Conservation (phyloP, 2,113 vertebrate genomes). For the Peromyscus polionotus region DNA sequence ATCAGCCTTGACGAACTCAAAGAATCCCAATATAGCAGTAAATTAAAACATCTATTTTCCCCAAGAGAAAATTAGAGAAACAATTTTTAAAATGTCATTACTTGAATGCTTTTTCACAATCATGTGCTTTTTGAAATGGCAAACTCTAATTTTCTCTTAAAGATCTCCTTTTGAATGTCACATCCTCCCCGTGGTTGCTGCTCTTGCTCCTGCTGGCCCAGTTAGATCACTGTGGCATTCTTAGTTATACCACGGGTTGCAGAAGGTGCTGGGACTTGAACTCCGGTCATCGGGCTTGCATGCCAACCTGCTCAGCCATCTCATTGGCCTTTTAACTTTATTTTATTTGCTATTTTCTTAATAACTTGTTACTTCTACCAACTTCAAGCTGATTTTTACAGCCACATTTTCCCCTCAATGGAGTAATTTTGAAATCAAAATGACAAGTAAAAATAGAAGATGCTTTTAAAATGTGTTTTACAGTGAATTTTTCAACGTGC, state of each 20-base stretch:
- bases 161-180: background rate
- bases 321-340: background rate
- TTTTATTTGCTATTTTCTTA: background rate
- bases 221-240: background rate
- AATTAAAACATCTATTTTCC: conserved; percentile 38
- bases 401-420: background rate
- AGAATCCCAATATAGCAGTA: conserved; percentile 27
- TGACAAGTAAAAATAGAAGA: conserved; percentile 63
- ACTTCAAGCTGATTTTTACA: background rate
- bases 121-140: background rate
- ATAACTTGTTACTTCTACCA: background rate
- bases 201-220: background rate
- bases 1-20: conserved; percentile 56
- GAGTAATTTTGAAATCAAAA: conserved; percentile 54
- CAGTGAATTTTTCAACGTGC: conserved; percentile 49
- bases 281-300: background rate
- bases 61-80: conserved; percentile 53
- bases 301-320: background rate
- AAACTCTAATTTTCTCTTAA: conserved; percentile 32
- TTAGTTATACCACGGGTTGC: background rate
- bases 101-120: conserved; percentile 18
- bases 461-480: conserved; percentile 51
- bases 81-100: conserved; percentile 60
- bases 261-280: background rate
- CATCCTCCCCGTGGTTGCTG: background rate